Percentiles rank a stretch among this genome's conserved stretches.
Conservation (phyloP, 1,140 invertebrate species). For the Epicauta chinensis region DNA sequence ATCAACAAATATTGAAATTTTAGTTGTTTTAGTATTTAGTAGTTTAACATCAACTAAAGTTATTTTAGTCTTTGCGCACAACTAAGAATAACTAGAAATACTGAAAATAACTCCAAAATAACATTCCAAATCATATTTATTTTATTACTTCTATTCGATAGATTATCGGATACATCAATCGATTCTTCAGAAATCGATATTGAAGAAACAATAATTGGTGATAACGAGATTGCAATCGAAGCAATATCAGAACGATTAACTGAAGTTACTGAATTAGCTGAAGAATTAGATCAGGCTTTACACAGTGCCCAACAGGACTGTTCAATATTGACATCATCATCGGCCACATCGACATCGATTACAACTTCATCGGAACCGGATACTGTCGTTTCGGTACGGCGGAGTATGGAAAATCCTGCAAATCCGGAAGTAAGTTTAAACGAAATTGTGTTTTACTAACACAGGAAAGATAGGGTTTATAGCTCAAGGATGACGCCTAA, state of each 20-base stretch:
- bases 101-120: no score
- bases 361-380: conserved; percentile 11
- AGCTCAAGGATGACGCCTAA: no score
- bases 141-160: no score
- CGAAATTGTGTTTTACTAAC: background rate
- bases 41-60: no score
- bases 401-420: conserved; percentile 19
- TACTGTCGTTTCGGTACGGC: conserved; percentile 5
- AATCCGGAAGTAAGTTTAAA: conserved; percentile 17
- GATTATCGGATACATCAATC: background rate
- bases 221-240: conserved; percentile 56
- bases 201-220: conserved; percentile 16
- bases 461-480: no score
- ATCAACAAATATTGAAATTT: no score
- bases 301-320: conserved; percentile 46
- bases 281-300: conserved; percentile 56
- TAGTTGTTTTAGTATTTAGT: no score
- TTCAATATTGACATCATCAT: conserved; percentile 26
- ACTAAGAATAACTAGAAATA: no score
- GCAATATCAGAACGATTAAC: conserved; percentile 56
- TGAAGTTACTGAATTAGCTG: conserved; percentile 60
- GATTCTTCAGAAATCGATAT: conserved; percentile 11
- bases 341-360: conserved; percentile 26
- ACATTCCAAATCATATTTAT: background rate
- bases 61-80: no score